phyloP scores from a whole-genome alignment of 2,888 invertebrate genomes.

The Morpho achilles region DNA sequence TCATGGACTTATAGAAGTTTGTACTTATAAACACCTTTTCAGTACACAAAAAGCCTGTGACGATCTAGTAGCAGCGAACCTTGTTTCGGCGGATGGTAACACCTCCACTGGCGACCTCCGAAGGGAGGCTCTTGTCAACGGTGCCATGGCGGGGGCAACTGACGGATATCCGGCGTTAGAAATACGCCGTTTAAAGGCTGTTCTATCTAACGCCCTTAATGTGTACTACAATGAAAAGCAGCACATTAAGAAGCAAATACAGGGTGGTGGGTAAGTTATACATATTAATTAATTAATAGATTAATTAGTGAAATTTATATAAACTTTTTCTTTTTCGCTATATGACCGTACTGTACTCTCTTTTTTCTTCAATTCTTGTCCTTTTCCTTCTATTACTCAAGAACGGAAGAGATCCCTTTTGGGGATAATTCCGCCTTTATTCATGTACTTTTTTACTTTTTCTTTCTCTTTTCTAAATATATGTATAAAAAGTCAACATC shows the following conservation, averaged over 20 bases:
- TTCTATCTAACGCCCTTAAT: slow-evolving; percentile 86
- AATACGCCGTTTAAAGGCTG: slow-evolving; percentile 86
- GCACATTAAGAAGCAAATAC: slow-evolving; percentile 96
- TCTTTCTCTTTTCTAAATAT: no score
- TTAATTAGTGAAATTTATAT: neutral
- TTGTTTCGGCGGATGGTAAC: slow-evolving; percentile 60
- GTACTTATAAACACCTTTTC: slow-evolving; percentile 17
- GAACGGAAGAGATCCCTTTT: no score
- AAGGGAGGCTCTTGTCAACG: slow-evolving; percentile 62
- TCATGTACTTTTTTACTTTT: no score
- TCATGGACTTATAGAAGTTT: no score
- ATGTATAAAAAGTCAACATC: no score
- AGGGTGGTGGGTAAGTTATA: slow-evolving; percentile 86
- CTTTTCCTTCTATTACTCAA: no score
- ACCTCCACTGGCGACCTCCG: slow-evolving; percentile 59
- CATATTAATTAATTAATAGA: neutral
- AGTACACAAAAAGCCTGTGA: slow-evolving; percentile 71
- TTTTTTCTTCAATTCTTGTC: no score
- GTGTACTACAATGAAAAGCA: slow-evolving; percentile 95
- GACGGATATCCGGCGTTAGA: slow-evolving; percentile 88
- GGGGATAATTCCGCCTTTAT: no score
- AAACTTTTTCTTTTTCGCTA: neutral
- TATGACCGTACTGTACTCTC: no score
- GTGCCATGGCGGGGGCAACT: slow-evolving; percentile 63
- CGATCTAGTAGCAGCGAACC: slow-evolving; percentile 57